Base-by-base conservation (phyloP, 2,888 invertebrate species). In the Schrankia costaestrigalis region DNA sequence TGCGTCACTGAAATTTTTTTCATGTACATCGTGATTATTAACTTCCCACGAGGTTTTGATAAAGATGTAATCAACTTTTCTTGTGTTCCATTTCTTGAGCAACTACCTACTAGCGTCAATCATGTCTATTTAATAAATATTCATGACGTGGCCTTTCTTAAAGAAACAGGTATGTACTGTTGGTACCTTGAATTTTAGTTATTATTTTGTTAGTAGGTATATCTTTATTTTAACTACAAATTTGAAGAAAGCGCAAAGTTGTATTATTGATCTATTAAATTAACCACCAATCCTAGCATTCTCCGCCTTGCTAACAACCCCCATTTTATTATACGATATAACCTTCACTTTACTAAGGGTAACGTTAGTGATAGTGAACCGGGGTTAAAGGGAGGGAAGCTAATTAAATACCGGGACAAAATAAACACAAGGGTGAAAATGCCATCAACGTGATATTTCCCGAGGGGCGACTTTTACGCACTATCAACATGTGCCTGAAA, bases 1-100 rank as follows among this genome's bases (percentile, higher is more conserved):
- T 84, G 81, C 84, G 82, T 82, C 83, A 82, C 64, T 64, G 59
- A 63, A 71, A 68, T 69, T 68, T 64, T 66, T 60, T 49, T 54
- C 48, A 51, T 59, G 37, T 45, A 49, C 49, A 53, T 46, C 56
- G 59, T 60, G 47, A 56, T 60, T 61, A 62, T 60, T 52, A 58
- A 51, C 37, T 35, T 65, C 60, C 58, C 64, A 30, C 10, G 63
- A 60, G 63, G 46, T 51, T 56, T 17, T n/a, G n/a, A n/a, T n/a
- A 25, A 3, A 38, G 26, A 25, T n/a, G 11, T 42, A 50, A 46
- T 11, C 26, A 29, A 39, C 33, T 38, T 26, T 27, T 26, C 11
- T 36, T 33, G 12, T 9, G 7, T 22, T 11, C 5, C 27, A 27
- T 40, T 18, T 4, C n/a, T n/a, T n/a, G n/a, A n/a, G n/a, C n/a